Evolutionary conservation across 2,113 vertebrate genomes (phyloP).

Genomic region (Lonchura striata): DNA sequence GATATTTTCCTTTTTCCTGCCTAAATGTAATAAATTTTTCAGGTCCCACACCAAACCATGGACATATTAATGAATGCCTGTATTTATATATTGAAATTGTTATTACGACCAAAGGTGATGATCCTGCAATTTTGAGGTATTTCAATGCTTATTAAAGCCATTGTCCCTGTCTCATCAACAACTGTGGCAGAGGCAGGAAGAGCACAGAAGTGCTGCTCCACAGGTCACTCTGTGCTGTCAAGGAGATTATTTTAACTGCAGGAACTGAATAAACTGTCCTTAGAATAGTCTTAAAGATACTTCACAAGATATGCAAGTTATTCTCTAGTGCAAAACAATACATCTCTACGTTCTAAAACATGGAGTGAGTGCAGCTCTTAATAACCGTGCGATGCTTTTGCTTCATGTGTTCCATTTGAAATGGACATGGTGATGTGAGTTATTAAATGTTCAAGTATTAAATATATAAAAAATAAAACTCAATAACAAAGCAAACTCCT

Average conservation of each 20-base stretch:
- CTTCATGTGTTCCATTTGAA: not conserved
- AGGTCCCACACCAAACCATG: not conserved
- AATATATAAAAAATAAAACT: not conserved
- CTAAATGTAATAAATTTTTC: not conserved
- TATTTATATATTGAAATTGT: not conserved
- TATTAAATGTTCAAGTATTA: not conserved
- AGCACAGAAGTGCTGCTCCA: not conserved
- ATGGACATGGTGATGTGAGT: not conserved
- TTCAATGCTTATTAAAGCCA: not conserved
- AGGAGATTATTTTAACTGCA: not conserved
- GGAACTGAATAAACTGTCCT: not conserved
- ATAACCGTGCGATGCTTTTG: not conserved
- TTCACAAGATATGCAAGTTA: not conserved
- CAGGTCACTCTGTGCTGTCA: not conserved
- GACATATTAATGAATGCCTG: not conserved
- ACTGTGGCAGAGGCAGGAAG: not conserved
- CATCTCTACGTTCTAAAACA: conserved; percentile 1
- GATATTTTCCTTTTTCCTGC: not conserved
- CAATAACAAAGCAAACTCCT: not conserved
- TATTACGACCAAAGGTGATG: not conserved
- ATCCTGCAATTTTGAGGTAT: not conserved
- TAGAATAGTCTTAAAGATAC: not conserved
- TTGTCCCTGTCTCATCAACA: not conserved
- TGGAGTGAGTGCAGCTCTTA: not conserved
- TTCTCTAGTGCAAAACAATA: conserved; percentile 26